Evolutionary conservation across 2,797 vertebrate species (phyloP).

Genomic region (Onychomys arenicola): DNA sequence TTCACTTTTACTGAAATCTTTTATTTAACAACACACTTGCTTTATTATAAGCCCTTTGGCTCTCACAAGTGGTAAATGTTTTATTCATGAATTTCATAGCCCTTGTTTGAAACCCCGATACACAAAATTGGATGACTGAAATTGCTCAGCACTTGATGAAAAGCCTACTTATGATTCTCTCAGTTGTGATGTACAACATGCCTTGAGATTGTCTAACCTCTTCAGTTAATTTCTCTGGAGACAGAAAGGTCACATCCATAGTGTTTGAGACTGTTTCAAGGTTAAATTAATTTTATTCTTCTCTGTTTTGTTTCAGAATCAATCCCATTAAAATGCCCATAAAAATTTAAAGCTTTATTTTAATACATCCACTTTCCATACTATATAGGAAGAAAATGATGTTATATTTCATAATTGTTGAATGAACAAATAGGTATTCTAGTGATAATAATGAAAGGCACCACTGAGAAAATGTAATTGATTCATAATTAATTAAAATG

Average conservation of each 20-base stretch:
- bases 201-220: conserved; percentile 52
- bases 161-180: conserved; percentile 51
- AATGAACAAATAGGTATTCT: conserved; percentile 29
- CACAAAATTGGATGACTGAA: conserved; percentile 52
- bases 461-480: conserved; percentile 49
- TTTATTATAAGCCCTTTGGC: conserved; percentile 11
- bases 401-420: conserved; percentile 60
- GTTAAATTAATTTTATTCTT: conserved; percentile 51
- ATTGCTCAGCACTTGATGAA: conserved; percentile 46
- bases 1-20: conserved; percentile 47
- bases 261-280: conserved; percentile 30
- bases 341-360: conserved; percentile 47
- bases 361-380: conserved; percentile 13
- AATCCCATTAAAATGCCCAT: background rate
- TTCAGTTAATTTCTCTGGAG: conserved; percentile 68
- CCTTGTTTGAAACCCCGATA: conserved; percentile 4
- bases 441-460: conserved; percentile 30
- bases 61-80: conserved; percentile 57
- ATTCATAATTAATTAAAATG: conserved; percentile 66
- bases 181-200: conserved; percentile 42
- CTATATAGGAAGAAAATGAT: conserved; percentile 20
- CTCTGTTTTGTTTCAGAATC: conserved; percentile 65
- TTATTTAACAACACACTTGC: conserved; percentile 26
- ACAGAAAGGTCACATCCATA: conserved; percentile 63
- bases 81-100: conserved; percentile 56